Conservation (phyloP, 2,797 vertebrate species). For the Chaunax sp. region DNA sequence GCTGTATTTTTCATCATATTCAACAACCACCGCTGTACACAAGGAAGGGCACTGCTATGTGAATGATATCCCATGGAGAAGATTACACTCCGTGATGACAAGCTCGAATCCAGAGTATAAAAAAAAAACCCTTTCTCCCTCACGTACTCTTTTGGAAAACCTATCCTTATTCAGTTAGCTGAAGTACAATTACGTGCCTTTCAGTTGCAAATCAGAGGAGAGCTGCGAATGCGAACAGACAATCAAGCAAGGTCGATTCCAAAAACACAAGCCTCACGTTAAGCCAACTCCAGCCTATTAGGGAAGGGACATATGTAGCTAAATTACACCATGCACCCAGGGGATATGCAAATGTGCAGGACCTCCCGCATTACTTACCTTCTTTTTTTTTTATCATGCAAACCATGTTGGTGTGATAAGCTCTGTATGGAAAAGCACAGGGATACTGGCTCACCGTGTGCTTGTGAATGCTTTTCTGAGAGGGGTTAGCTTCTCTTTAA, state of each 20-base stretch:
- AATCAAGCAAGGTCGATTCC: constrained; percentile 75
- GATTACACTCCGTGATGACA: constrained; percentile 39
- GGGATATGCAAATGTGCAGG: constrained; percentile 82
- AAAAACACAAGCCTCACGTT: constrained; percentile 72
- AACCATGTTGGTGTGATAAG: constrained; percentile 78
- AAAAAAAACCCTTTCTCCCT: constrained; percentile 38
- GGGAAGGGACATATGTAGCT: constrained; percentile 83
- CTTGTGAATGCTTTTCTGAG: constrained; percentile 38
- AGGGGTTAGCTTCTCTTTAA: constrained; percentile 55
- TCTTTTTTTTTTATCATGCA: constrained; percentile 80
- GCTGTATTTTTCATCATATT: constrained; percentile 29
- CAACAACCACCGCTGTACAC: background rate
- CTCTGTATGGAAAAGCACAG: constrained; percentile 56
- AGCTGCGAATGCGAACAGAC: constrained; percentile 73
- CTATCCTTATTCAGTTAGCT: constrained; percentile 84
- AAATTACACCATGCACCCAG: constrained; percentile 79
- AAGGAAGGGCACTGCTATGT: constrained; percentile 10
- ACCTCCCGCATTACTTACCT: constrained; percentile 82
- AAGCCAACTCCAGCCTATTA: constrained; percentile 79
- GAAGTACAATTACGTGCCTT: constrained; percentile 81
- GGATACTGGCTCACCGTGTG: constrained; percentile 50
- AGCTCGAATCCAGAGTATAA: constrained; percentile 36
- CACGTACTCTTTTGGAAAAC: constrained; percentile 45
- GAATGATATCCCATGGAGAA: constrained; percentile 26
- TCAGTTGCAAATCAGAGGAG: constrained; percentile 85